Evolutionary conservation across 2,888 invertebrate species (phyloP), one percentile per base, ranked within the genome.

Genomic region (Leptinotarsa juncta): DNA sequence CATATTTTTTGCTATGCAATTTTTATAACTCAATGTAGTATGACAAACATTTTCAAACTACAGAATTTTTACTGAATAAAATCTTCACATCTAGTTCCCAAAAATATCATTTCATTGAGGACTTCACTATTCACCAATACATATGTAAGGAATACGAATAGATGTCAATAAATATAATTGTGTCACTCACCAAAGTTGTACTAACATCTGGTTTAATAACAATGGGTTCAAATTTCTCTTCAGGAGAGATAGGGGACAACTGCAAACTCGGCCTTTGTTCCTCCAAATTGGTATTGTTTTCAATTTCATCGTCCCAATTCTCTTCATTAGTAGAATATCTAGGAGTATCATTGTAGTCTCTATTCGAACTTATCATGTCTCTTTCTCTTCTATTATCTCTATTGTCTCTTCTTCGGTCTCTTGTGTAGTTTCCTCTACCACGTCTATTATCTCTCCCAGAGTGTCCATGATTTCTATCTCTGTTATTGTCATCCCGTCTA

Each of bases 181-280:
- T n/a, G 15, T 48, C 16, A 71, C 76, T 76, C 70, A 80, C 80
- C 78, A 80, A 75, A 73, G 75, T 72, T 23, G 75, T 48, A 20
- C 57, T 75, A 65, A 72, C 73, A 26, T 71, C 66, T 12, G 68
- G 60, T 26, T 72, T 70, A 1, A 72, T 72, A 49, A 62, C 66
- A 67, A 72, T 79, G 77, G 78, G 74, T 57, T 70, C 75, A 71
- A 79, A 74, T 51, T 80, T 74, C 72, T 75, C 72, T 68, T 77
- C 76, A 23, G 69, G 55, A 15, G 84, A 82, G 18, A 83, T 82
- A n/a, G 85, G 84, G 1, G 85, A 83, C 65, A 84, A 73, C 75
- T 85, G 84, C 49, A 82, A 77, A 73, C 81, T 82, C 15, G 81
- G 77, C 23, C 79, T 78, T 57, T 83, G 80, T 48, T 72, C 77